Conservation (phyloP, 2,888 invertebrate genomes). For the Poecilobothrus nobilitatus region DNA sequence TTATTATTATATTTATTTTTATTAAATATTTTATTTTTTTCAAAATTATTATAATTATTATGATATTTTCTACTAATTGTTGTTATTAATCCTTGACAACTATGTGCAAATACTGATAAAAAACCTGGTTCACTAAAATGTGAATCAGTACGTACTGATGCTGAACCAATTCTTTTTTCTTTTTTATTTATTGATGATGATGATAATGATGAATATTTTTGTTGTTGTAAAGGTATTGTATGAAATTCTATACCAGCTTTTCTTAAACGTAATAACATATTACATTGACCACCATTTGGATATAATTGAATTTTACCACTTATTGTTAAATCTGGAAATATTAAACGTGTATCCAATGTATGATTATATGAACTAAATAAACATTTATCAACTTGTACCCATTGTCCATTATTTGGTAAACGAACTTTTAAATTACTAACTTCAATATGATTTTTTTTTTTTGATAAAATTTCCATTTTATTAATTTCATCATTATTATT, state of each 20-base stretch:
- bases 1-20: constrained; percentile 2
- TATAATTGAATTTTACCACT: constrained; percentile 63
- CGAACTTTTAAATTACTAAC: constrained; percentile 47
- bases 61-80: constrained; percentile 34
- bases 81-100: constrained; percentile 52
- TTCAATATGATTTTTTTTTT: constrained; percentile 22
- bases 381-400: constrained; percentile 69
- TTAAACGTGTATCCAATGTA: constrained; percentile 64
- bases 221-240: constrained; percentile 52
- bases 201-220: constrained; percentile 26
- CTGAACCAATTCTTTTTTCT: constrained; percentile 25
- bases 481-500: not conserved
- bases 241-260: constrained; percentile 72
- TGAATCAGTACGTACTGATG: constrained; percentile 59
- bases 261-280: constrained; percentile 67
- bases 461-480: not conserved
- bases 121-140: constrained; percentile 79
- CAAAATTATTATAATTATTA: constrained; percentile 33
- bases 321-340: constrained; percentile 71
- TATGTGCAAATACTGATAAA: constrained; percentile 76
- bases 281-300: constrained; percentile 52
- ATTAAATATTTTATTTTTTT: not conserved
- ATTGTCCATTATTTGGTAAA: constrained; percentile 54
- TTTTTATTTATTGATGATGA: not conserved
- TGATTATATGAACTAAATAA: constrained; percentile 65